Evolutionary conservation across 2,888 invertebrate genomes (phyloP).

Genomic region (Pristionchus entomophagus): DNA sequence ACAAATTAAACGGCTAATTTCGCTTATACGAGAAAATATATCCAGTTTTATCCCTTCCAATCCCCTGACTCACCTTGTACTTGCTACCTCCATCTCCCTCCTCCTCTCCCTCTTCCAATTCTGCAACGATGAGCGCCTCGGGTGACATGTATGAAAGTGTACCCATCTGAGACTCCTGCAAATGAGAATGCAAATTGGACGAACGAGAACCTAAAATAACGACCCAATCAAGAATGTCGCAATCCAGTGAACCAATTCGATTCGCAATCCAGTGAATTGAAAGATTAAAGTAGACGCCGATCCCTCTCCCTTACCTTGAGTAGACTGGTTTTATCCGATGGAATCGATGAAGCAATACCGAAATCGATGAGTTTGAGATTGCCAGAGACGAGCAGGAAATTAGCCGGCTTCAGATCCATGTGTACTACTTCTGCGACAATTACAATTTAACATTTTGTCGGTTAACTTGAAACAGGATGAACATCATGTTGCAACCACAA

Average conservation of each 20-base stretch:
- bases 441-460: background rate
- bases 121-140: conserved; percentile 83
- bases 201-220: too few species aligned
- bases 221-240: background rate
- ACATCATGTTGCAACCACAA: background rate
- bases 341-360: conserved; percentile 92
- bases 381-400: conserved; percentile 90
- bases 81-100: conserved; percentile 5
- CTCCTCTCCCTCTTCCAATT: background rate
- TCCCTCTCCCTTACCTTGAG: conserved; percentile 79
- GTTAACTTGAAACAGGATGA: background rate
- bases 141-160: conserved; percentile 97
- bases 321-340: conserved; percentile 88
- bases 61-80: background rate
- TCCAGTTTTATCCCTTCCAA: background rate
- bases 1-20: too few species aligned
- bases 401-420: conserved; percentile 95
- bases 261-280: background rate
- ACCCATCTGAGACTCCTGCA: conserved; percentile 84
- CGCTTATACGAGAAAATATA: too few species aligned
- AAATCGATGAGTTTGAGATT: conserved; percentile 95
- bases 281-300: background rate
- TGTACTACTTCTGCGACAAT: conserved; percentile 88
- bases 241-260: background rate
- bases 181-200: background rate